phyloP scores from a whole-genome alignment of 2,113 vertebrate species.

The Holacanthus passer region DNA sequence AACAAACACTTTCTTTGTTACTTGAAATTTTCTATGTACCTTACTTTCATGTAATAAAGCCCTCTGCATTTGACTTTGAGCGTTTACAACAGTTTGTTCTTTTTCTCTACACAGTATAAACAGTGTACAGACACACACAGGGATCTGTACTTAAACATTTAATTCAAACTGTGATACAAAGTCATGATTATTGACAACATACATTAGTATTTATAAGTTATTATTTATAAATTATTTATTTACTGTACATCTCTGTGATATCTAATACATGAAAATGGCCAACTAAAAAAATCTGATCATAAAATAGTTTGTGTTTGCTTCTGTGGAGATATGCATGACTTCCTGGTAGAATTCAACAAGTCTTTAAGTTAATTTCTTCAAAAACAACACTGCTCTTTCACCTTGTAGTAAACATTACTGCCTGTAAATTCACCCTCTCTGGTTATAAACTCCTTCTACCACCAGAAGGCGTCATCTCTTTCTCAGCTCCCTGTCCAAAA shows the following conservation, averaged over 20 bases:
- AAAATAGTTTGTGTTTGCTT: background rate
- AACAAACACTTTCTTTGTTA: conserved; percentile 77
- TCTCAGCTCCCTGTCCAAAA: conserved; percentile 56
- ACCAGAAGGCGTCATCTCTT: background rate
- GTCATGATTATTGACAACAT: background rate
- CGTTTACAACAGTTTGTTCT: background rate
- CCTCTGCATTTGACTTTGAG: conserved; percentile 78
- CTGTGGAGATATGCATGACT: background rate
- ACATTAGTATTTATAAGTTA: background rate
- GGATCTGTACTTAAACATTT: background rate
- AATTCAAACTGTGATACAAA: background rate
- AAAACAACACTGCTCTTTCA: conserved; percentile 4
- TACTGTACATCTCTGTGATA: conserved; percentile 3
- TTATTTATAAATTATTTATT: background rate
- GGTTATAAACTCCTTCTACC: conserved; percentile 14
- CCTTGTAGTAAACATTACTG: background rate
- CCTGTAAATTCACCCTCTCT: background rate
- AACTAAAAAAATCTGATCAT: background rate
- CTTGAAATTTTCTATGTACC: conserved; percentile 82
- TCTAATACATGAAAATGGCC: background rate
- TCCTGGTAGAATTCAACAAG: background rate
- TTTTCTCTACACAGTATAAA: background rate
- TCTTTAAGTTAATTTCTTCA: background rate
- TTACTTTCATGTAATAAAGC: conserved; percentile 81
- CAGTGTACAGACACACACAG: background rate